phyloP scores from a whole-genome alignment of 1,140 invertebrate genomes.

The Drosophila subobscura region DNA sequence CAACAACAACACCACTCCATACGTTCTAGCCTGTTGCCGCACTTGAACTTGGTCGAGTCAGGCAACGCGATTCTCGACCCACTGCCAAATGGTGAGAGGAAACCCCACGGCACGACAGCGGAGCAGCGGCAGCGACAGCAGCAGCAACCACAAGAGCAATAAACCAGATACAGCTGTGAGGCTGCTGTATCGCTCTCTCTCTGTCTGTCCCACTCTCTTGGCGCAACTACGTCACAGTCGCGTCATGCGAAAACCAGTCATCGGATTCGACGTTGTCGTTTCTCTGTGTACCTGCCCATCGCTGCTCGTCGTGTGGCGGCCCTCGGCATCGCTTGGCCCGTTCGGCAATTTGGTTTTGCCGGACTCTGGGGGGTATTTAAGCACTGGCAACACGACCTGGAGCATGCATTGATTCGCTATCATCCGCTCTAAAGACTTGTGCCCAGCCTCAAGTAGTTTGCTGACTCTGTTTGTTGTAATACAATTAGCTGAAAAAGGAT shows the following conservation, averaged over 20 bases:
- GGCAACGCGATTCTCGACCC: conserved; percentile 61
- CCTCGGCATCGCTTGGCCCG: conserved; percentile 16
- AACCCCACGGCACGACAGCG: conserved; percentile 60
- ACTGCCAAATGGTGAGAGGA: conserved; percentile 73
- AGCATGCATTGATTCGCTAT: conserved; percentile 84
- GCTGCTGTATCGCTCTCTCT: too few species aligned
- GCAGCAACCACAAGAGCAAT: conserved; percentile 12
- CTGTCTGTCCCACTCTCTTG: too few species aligned
- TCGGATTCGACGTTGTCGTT: conserved; percentile 30
- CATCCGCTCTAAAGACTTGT: conserved; percentile 83
- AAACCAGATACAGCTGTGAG: conserved; percentile 20
- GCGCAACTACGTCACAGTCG: conserved; percentile 71
- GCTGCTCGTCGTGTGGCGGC: conserved; percentile 23
- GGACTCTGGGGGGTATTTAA: conserved; percentile 78
- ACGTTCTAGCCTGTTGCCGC: conserved; percentile 72
- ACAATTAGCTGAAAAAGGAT: conserved; percentile 74
- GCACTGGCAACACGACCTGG: conserved; percentile 66
- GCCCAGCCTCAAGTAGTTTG: conserved; percentile 80
- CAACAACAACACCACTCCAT: conserved; percentile 56
- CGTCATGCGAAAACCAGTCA: conserved; percentile 78
- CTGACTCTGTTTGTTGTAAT: conserved; percentile 82
- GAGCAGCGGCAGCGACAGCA: conserved; percentile 13
- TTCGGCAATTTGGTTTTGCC: conserved; percentile 15
- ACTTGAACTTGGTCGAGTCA: conserved; percentile 77
- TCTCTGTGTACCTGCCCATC: conserved; percentile 10